Conservation (phyloP, 2,888 invertebrate genomes). For the Lasioglossum oenotherae region DNA sequence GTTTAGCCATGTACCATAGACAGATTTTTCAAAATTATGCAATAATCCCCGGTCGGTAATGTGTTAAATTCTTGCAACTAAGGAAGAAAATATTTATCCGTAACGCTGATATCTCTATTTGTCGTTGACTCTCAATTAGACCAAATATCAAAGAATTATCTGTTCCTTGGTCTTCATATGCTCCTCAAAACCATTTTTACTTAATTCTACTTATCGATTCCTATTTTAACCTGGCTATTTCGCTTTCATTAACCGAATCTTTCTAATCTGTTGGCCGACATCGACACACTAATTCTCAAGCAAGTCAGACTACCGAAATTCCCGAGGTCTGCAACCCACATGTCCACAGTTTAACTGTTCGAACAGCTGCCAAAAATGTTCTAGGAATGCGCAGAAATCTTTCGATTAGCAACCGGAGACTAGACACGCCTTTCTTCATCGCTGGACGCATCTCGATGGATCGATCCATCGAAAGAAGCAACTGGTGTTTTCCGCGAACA, state of each 20-base stretch:
- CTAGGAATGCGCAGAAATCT: background rate
- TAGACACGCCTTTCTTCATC: background rate
- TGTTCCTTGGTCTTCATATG: too few relatives aligned
- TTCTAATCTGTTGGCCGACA: background rate
- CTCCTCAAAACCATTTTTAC: background rate
- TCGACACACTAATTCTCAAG: background rate
- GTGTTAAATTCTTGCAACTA: too few relatives aligned
- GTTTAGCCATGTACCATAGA: too few relatives aligned
- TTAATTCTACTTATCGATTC: background rate
- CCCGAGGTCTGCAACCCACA: conserved; percentile 11
- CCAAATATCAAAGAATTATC: too few relatives aligned
- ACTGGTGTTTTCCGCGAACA: conserved; percentile 34
- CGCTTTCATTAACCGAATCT: background rate
- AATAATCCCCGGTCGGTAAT: too few relatives aligned
- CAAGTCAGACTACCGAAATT: background rate
- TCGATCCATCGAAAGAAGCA: conserved; percentile 14
- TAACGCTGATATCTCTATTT: too few relatives aligned
- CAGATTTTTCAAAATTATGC: too few relatives aligned
- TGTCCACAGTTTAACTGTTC: background rate
- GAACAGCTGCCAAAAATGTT: background rate
- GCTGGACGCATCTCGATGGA: background rate
- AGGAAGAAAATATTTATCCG: too few relatives aligned
- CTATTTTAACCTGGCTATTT: background rate
- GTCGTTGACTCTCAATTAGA: background rate
- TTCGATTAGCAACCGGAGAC: background rate